Evolutionary conservation across 1,140 invertebrate genomes (phyloP).

Genomic region (Phymorhynchus buccinoides): DNA sequence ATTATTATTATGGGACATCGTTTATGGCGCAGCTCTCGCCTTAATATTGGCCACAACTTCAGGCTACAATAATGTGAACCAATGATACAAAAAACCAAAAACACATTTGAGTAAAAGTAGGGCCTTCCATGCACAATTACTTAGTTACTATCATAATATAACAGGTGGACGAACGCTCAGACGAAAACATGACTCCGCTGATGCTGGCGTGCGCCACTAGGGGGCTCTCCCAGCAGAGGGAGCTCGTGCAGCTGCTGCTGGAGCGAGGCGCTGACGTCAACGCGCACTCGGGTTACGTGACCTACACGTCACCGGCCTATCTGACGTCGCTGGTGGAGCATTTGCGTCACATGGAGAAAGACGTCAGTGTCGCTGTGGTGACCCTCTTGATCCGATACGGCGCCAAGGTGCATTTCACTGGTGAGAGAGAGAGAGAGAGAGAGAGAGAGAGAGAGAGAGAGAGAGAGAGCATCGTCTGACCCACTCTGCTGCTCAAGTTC

Average conservation of each 20-base stretch:
- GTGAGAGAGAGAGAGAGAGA: constrained; percentile 9
- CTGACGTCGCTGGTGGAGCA: constrained; percentile 88
- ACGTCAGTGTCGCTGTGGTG: constrained; percentile 81
- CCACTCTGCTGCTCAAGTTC: no score
- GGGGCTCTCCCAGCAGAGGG: constrained; percentile 78
- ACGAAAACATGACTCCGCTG: constrained; percentile 84
- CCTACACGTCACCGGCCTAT: constrained; percentile 66
- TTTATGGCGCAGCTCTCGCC: no score
- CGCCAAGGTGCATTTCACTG: constrained; percentile 74
- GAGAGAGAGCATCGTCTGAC: no score
- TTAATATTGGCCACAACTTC: no score
- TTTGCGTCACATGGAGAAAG: constrained; percentile 81
- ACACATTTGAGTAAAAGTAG: no score
- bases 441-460: neutral
- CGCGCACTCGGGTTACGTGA: constrained; percentile 78
- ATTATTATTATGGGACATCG: no score
- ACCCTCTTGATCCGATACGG: constrained; percentile 85
- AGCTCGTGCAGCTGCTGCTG: constrained; percentile 80
- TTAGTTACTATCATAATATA: neutral
- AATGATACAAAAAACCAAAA: no score
- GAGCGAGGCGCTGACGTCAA: constrained; percentile 73
- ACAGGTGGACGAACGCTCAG: constrained; percentile 74
- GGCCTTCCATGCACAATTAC: no score
- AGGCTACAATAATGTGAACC: no score
- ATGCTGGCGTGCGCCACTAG: constrained; percentile 90